Conservation (phyloP, 2,797 vertebrate species). For the Ciconia nigra region DNA sequence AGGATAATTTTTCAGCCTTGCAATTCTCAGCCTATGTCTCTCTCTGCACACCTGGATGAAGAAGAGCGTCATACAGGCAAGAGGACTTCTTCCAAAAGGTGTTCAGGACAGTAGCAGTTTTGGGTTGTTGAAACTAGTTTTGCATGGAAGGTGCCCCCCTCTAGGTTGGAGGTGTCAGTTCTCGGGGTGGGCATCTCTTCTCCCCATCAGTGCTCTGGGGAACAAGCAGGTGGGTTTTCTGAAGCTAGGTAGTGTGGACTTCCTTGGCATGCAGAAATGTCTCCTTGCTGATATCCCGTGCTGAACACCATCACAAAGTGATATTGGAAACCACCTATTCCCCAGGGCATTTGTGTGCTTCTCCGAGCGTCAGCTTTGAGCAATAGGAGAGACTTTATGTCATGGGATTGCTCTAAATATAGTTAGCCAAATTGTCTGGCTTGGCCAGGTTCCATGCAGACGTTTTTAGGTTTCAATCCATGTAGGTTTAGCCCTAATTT, state of each 20-base stretch:
- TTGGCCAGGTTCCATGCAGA: neutral
- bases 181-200: neutral
- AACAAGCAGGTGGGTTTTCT: neutral
- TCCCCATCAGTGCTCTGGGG: neutral
- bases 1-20: neutral
- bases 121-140: neutral
- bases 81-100: neutral
- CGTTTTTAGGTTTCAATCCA: neutral
- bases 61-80: neutral
- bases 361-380: neutral
- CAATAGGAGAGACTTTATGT: neutral
- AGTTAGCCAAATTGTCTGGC: neutral
- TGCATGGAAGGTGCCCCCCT: accelerated
- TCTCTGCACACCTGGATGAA: neutral
- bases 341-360: neutral
- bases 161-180: neutral
- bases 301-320: neutral
- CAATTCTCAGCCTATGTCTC: neutral
- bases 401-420: neutral
- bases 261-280: neutral
- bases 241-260: neutral
- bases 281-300: neutral
- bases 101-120: neutral
- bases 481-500: constrained; percentile 20
- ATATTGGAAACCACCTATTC: neutral